A percentile compares a stretch with the other conserved stretches of the same genome.
These are phyloP conservation scores for Ophthalmolycus amberensis DNA, from an alignment of 2,113 vertebrate genomes.

Conservation along the genomic window DNA sequence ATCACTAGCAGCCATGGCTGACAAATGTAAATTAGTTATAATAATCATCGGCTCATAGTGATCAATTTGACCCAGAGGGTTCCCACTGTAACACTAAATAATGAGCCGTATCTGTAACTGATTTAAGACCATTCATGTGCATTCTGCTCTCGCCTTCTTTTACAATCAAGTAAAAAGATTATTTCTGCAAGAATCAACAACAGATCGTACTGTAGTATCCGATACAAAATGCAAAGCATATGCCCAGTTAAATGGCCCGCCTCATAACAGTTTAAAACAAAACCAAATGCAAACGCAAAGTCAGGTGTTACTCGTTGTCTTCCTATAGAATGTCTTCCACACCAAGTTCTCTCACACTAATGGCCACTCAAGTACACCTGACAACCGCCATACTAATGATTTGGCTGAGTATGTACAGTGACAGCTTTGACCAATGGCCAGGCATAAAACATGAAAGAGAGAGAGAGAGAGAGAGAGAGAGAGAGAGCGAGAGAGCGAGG, in stretches of 20 bases:
- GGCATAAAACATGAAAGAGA: slow-evolving; percentile 9
- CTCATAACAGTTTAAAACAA: background rate
- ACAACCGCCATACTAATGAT: slow-evolving; percentile 50
- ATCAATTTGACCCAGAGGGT: background rate
- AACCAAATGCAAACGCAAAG: slow-evolving; percentile 25
- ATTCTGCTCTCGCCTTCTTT: background rate
- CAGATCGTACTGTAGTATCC: background rate
- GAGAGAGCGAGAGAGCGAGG: background rate
- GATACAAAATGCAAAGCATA: background rate
- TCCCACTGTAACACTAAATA: background rate
- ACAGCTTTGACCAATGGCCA: slow-evolving; percentile 66
- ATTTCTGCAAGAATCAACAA: slow-evolving; percentile 1
- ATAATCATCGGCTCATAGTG: background rate
- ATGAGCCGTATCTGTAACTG: background rate
- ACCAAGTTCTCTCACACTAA: slow-evolving; percentile 52
- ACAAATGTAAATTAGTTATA: background rate
- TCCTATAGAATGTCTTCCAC: slow-evolving; percentile 21
- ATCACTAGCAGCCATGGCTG: background rate
- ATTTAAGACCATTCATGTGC: background rate
- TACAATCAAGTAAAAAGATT: background rate
- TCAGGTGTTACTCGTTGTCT: slow-evolving; percentile 38
- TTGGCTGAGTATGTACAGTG: slow-evolving; percentile 25
- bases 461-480: background rate
- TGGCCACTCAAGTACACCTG: slow-evolving; percentile 39
- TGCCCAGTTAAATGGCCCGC: background rate